Conservation (phyloP, 2,888 invertebrate species). For the Ephialtes manifestator region DNA sequence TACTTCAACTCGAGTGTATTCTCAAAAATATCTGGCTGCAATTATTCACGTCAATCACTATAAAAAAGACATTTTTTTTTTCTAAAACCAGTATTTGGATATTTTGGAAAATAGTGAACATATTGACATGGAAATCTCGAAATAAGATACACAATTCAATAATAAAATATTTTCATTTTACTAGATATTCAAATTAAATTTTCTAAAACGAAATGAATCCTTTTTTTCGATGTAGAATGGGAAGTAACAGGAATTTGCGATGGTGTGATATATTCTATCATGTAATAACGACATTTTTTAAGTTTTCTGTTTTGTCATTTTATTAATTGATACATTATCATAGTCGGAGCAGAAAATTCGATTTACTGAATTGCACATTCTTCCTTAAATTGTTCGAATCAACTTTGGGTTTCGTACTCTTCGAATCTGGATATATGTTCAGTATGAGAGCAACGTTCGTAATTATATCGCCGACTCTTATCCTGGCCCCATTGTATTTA, state of each 20-base stretch:
- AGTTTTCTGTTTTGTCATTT: neutral
- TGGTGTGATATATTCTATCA: neutral
- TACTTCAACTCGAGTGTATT: no score
- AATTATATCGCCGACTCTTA: constrained; percentile 62
- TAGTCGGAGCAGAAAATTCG: constrained; percentile 27
- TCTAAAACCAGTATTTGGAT: no score
- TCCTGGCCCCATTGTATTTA: constrained; percentile 42
- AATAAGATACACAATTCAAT: no score
- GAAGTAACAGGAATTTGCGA: neutral
- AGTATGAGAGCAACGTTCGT: constrained; percentile 62
- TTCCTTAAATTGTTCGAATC: constrained; percentile 8
- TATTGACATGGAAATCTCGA: no score
- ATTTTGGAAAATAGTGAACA: no score
- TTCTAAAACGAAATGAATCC: neutral
- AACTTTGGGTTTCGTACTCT: neutral
- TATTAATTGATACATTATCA: constrained; percentile 13
- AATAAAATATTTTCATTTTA: neutral
- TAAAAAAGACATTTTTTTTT: no score
- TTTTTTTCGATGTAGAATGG: neutral
- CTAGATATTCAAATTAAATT: neutral
- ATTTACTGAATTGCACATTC: constrained; percentile 4
- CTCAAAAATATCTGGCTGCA: no score
- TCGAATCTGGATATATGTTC: constrained; percentile 46
- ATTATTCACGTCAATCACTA: no score
- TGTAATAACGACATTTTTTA: neutral